A percentile compares a stretch with the other conserved stretches of the same genome.
Evolutionary conservation across 1,140 invertebrate species (phyloP).

Genomic region (Coboldia fuscipes): DNA sequence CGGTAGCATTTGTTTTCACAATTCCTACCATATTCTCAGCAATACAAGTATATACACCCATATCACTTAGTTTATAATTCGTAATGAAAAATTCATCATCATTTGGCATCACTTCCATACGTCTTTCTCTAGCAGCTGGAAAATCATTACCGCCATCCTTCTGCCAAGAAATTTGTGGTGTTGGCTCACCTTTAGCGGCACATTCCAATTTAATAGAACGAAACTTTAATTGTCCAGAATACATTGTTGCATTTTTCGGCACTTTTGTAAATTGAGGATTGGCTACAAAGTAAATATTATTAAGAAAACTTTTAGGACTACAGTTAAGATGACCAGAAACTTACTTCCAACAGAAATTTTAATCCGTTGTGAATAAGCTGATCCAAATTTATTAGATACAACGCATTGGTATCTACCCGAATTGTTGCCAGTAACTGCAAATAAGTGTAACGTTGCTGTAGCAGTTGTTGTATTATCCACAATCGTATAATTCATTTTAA

Average conservation of each 20-base stretch:
- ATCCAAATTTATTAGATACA: slow-evolving; percentile 73
- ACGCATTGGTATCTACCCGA: slow-evolving; percentile 85
- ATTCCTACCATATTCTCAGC: slow-evolving; percentile 75
- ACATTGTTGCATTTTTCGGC: slow-evolving; percentile 64
- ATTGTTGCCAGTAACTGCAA: slow-evolving; percentile 48
- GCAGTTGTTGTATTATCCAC: slow-evolving; percentile 9
- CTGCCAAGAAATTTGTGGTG: slow-evolving; percentile 75
- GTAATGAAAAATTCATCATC: slow-evolving; percentile 87
- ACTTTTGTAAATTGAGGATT: slow-evolving; percentile 72
- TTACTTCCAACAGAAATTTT: slow-evolving; percentile 64
- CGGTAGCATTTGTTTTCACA: slow-evolving; percentile 69
- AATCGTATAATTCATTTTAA: not conserved
- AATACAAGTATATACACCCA: slow-evolving; percentile 83
- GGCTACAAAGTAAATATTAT: slow-evolving; percentile 26
- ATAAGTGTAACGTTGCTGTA: slow-evolving; percentile 22
- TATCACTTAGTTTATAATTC: slow-evolving; percentile 68
- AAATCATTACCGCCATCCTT: slow-evolving; percentile 92
- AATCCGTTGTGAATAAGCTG: slow-evolving; percentile 70
- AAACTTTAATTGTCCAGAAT: slow-evolving; percentile 59
- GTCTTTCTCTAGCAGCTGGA: slow-evolving; percentile 76
- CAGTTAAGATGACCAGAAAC: slow-evolving; percentile 6
- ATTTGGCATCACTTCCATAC: slow-evolving; percentile 78
- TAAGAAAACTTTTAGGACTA: not conserved
- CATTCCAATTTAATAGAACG: slow-evolving; percentile 81
- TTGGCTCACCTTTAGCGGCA: slow-evolving; percentile 70